Percentiles rank a stretch among this genome's conserved stretches.
These are phyloP conservation scores for Mastomys coucha DNA, from an alignment of 2,113 vertebrate species.

Conservation along the genomic window DNA sequence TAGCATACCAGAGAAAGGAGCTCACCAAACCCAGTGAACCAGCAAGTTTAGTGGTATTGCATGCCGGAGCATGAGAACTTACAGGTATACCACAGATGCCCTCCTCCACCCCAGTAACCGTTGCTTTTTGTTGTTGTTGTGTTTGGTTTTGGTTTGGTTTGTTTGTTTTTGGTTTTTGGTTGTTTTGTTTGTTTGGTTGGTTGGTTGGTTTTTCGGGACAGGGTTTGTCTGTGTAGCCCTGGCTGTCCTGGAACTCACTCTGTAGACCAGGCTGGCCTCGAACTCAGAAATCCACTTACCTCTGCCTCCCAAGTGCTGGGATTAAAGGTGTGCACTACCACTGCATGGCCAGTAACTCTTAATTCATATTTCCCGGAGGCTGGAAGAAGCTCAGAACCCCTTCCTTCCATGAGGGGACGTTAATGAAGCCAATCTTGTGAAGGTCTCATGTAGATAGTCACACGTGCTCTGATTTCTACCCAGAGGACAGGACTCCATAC, in stretches of 20 bases:
- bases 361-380: background rate
- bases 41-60: background rate
- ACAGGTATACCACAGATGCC: background rate
- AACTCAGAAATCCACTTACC: no score
- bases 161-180: no score
- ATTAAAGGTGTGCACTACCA: no score
- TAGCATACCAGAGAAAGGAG: background rate
- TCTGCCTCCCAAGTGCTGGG: no score
- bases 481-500: background rate
- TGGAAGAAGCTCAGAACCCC: background rate
- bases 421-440: background rate
- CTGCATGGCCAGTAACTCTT: no score
- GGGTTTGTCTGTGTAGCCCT: no score
- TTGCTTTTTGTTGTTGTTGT: no score
- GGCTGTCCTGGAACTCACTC: no score
- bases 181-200: no score
- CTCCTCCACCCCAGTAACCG: background rate
- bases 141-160: no score
- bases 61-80: background rate
- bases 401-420: background rate
- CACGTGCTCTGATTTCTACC: background rate
- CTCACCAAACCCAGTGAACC: background rate
- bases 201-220: no score
- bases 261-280: no score
- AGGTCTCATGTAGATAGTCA: background rate